Conservation (phyloP, 2,888 invertebrate genomes). For the Tupiocoris notatus region DNA sequence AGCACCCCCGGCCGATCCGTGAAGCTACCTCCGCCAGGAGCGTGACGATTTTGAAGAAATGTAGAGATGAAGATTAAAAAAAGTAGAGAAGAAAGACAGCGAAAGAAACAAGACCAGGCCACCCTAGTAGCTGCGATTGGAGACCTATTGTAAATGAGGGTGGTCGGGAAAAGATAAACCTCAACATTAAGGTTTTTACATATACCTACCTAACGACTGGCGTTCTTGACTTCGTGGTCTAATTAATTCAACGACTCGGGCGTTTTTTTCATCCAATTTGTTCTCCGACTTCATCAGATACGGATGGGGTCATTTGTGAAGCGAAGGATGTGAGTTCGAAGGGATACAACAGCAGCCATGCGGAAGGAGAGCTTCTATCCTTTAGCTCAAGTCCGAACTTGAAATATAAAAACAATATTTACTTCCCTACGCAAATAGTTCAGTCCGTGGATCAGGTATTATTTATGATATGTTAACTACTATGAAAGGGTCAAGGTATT, state of each 20-base stretch:
- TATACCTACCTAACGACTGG: too few species aligned
- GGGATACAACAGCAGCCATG: not conserved
- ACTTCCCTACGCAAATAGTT: too few species aligned
- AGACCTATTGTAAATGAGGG: not conserved
- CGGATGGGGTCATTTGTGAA: not conserved
- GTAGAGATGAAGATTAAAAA: not conserved
- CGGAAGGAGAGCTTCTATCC: not conserved
- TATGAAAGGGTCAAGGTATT: too few species aligned
- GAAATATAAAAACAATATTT: too few species aligned
- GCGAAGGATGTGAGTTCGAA: too few species aligned
- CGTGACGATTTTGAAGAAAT: not conserved
- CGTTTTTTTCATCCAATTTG: not conserved
- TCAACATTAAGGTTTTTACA: not conserved
- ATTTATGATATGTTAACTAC: too few species aligned
- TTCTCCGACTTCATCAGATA: not conserved
- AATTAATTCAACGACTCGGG: not conserved
- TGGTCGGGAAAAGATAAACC: not conserved
- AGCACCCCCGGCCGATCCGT: too few species aligned
- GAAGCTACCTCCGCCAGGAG: too few species aligned
- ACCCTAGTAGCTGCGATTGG: not conserved
- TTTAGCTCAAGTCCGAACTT: not conserved
- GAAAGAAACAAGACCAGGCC: not conserved
- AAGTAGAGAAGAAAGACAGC: not conserved
- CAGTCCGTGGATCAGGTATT: too few species aligned
- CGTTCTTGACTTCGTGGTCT: not conserved